Evolutionary conservation across 2,888 invertebrate species (phyloP), one percentile per base, ranked within the genome.

Genomic region (Pyrrhosoma nymphula): DNA sequence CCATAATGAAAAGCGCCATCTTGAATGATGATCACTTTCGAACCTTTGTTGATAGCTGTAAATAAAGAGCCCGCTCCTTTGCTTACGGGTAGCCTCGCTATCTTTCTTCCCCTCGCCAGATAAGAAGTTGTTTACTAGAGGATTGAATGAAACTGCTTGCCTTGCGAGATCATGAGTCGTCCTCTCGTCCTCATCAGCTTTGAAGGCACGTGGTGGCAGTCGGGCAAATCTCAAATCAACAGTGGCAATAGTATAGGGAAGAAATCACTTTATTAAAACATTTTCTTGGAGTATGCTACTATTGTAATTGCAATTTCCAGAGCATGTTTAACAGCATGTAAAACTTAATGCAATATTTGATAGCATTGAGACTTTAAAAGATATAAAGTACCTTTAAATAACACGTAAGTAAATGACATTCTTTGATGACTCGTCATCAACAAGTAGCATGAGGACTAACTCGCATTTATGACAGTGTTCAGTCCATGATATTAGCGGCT

Each of bases 61-160:
- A 82, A 82, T 82, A 1, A 14, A 35, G 2, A 30, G 26, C 69
- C n/a, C 75, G n/a, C 75, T 82, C 30, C 30, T 4, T 3, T 30
- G 2, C 75, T 35, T 18, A 12, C n/a, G 75, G 35, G 8, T 8
- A 82, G 35, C 75, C 0, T 82, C 75, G 6, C 26, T 82, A 82
- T 82, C 75, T 82, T 14, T 82, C 75, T 82, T 14, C 14, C 30
- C 14, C 75, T 60, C 20, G 60, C 60, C n/a, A 82, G 75, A 82
- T 82, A 82, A 82, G 75, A 26, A 82, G 30, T 82, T 82, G 75
- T 82, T 82, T 82, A 82, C 75, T 20, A 18, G 75, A 82, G 75
- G 75, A 82, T 30, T 82, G 75, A 82, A 82, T 82, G n/a, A 82
- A 30, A 23, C 4, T 14, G 23, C 69, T 82, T 82, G 30, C 75